Evolutionary conservation across 2,888 invertebrate species (phyloP).

Genomic region (Caenorhabditis plicata): DNA sequence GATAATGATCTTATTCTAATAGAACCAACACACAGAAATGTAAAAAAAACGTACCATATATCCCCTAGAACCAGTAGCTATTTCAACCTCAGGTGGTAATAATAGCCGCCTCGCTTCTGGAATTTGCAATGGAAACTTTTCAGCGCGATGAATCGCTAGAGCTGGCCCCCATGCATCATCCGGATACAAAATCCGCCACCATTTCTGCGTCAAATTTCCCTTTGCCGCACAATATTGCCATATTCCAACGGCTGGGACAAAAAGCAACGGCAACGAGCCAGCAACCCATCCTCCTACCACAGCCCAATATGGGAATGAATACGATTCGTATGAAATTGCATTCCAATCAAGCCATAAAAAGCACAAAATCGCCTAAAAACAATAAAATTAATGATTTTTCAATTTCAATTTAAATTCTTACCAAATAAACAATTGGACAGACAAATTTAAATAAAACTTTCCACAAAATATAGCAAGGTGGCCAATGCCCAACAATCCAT

Average conservation of each 20-base stretch:
- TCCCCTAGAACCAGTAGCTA: constrained; percentile 12
- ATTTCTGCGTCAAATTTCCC: constrained; percentile 61
- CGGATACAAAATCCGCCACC: constrained; percentile 61
- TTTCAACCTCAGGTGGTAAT: constrained; percentile 42
- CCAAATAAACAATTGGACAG: constrained; percentile 75
- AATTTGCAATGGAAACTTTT: constrained; percentile 64
- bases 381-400: background rate
- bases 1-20: background rate
- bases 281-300: constrained; percentile 73
- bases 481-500: constrained; percentile 72
- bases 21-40: background rate
- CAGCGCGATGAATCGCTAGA: constrained; percentile 63
- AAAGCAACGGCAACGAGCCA: constrained; percentile 74
- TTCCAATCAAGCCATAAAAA: constrained; percentile 77
- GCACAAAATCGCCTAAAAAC: constrained; percentile 74
- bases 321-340: constrained; percentile 73
- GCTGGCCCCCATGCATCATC: constrained; percentile 66
- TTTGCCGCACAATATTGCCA: constrained; percentile 66
- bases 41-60: constrained; percentile 15
- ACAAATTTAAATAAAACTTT: constrained; percentile 75
- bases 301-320: constrained; percentile 72
- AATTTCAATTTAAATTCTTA: constrained; percentile 69
- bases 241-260: constrained; percentile 74
- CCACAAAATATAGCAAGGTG: constrained; percentile 74
- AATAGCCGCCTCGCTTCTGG: constrained; percentile 61